Conservation (phyloP, 2,888 invertebrate genomes). For the Coenonympha glycerion region DNA sequence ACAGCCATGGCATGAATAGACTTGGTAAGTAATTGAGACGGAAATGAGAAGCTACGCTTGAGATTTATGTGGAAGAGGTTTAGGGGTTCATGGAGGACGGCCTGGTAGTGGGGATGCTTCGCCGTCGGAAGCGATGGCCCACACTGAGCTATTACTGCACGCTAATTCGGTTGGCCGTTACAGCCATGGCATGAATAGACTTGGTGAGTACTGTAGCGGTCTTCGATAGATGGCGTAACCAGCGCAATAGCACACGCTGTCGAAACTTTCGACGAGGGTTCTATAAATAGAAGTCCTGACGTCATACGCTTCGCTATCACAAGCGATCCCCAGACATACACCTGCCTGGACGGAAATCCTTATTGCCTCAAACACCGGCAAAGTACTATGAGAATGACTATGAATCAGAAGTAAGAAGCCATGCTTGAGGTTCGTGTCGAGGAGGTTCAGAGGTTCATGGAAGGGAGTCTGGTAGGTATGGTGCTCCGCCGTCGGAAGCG, state of each 20-base stretch:
- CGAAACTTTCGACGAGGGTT: no score
- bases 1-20: slow-evolving; percentile 90
- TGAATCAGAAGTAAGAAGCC: not conserved
- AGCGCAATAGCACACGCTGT: no score
- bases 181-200: slow-evolving; percentile 87
- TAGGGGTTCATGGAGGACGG: slow-evolving; percentile 78
- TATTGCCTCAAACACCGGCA: no score
- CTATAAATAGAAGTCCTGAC: no score
- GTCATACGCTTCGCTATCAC: no score
- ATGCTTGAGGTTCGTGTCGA: slow-evolving; percentile 66
- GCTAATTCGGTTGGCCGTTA: slow-evolving; percentile 90
- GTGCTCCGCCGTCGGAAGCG: slow-evolving; percentile 76
- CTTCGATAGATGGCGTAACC: no score
- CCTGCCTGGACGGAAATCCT: no score
- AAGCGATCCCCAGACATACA: no score
- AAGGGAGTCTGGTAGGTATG: slow-evolving; percentile 78
- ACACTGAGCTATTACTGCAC: slow-evolving; percentile 80
- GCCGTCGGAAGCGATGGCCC: slow-evolving; percentile 71
- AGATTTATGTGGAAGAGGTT: slow-evolving; percentile 72
- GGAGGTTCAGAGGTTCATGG: slow-evolving; percentile 77
- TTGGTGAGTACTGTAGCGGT: not conserved
- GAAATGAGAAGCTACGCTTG: slow-evolving; percentile 43
- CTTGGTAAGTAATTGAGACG: slow-evolving; percentile 66
- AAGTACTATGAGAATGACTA: no score
- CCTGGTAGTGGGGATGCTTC: slow-evolving; percentile 77